A percentile compares a stretch with the other conserved stretches of the same genome.
Evolutionary conservation across 2,113 vertebrate species (phyloP).

Genomic region (Hyla sarda): DNA sequence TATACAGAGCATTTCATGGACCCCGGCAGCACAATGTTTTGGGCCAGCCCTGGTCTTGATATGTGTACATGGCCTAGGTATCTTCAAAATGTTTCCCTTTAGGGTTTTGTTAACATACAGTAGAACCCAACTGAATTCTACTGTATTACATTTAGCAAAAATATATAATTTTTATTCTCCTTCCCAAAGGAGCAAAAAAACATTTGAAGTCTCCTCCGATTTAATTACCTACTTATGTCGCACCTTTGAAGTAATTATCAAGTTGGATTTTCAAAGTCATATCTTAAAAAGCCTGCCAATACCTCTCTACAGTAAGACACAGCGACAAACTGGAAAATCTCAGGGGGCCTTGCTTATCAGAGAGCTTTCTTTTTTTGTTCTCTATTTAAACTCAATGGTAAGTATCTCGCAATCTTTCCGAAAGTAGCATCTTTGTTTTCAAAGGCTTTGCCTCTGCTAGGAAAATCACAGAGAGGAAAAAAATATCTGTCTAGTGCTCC

Average conservation of each 20-base stretch:
- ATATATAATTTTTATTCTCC: background rate
- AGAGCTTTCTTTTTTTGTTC: conserved; percentile 61
- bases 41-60: too few species aligned
- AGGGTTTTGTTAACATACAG: background rate
- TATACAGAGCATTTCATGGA: too few species aligned
- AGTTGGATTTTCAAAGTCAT: conserved; percentile 41
- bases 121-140: background rate
- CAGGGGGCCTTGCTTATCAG: conserved; percentile 64
- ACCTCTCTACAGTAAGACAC: conserved; percentile 58
- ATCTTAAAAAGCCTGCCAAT: conserved; percentile 57
- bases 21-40: too few species aligned
- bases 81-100: too few species aligned
- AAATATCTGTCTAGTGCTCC: conserved; percentile 31
- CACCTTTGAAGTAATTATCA: conserved; percentile 57
- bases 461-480: conserved; percentile 58
- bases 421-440: conserved; percentile 60
- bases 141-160: background rate
- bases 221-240: conserved; percentile 61
- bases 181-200: background rate
- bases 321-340: conserved; percentile 62
- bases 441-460: conserved; percentile 56
- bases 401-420: conserved; percentile 61
- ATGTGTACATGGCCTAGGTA: too few species aligned
- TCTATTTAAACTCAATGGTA: conserved; percentile 63
- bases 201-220: conserved; percentile 31